Conservation (phyloP, 2,888 invertebrate species). For the Notocelia uddmanniana region DNA sequence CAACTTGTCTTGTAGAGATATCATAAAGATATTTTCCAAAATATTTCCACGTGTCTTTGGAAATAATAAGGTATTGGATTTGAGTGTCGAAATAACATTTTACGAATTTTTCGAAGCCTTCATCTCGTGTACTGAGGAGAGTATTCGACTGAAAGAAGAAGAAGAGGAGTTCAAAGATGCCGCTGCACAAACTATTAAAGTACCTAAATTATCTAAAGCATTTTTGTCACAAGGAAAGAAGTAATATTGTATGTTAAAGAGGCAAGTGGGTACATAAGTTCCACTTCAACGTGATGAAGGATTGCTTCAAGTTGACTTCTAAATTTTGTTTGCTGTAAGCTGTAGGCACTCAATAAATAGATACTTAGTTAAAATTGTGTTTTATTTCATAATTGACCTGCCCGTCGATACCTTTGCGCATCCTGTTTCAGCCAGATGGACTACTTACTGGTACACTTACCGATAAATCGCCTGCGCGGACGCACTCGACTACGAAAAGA, state of each 20-base stretch:
- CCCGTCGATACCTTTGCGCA: too few relatives aligned
- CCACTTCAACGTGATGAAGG: background rate
- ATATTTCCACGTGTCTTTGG: constrained; percentile 81
- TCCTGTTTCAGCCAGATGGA: too few relatives aligned
- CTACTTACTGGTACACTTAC: too few relatives aligned
- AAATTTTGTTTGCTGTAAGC: too few relatives aligned
- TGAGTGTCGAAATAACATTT: constrained; percentile 84
- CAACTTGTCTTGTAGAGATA: constrained; percentile 67
- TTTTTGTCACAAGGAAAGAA: background rate
- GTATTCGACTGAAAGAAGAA: constrained; percentile 64
- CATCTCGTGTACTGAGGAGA: constrained; percentile 73
- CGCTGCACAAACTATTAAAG: background rate
- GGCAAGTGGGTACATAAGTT: background rate
- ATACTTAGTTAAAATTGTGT: too few relatives aligned
- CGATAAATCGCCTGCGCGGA: too few relatives aligned
- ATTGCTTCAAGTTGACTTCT: too few relatives aligned
- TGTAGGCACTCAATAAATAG: too few relatives aligned
- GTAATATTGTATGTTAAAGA: background rate
- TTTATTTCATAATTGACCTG: too few relatives aligned
- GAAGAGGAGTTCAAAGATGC: constrained; percentile 56
- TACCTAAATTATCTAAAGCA: background rate
- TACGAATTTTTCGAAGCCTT: constrained; percentile 87
- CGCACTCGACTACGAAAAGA: too few relatives aligned
- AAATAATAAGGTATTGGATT: constrained; percentile 69
- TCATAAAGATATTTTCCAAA: constrained; percentile 66